These are phyloP conservation scores for Drosophila bifasciata DNA, from an alignment of 1,140 invertebrate species.

Conservation along the genomic window DNA sequence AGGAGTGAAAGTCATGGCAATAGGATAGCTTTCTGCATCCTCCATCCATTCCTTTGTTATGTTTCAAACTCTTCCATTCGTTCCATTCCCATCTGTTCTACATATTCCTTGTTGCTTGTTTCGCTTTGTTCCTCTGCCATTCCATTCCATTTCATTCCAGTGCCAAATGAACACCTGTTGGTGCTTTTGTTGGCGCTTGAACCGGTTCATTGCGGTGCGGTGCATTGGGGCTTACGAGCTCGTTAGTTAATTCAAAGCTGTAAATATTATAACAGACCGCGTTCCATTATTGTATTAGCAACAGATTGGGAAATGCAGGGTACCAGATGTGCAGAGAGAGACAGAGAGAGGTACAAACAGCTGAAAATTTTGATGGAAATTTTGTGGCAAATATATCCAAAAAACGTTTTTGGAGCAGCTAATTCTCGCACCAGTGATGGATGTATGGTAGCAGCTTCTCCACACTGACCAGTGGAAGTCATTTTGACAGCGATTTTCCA, in stretches of 20 bases:
- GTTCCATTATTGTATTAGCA: slow-evolving; percentile 79
- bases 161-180: slow-evolving; percentile 60
- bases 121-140: too few species aligned
- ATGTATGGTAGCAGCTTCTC: too few species aligned
- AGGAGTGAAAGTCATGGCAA: slow-evolving; percentile 45
- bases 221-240: slow-evolving; percentile 32
- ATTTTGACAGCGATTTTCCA: slow-evolving; percentile 14
- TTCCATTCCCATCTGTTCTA: slow-evolving; percentile 39
- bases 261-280: slow-evolving; percentile 78
- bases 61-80: slow-evolving; percentile 45
- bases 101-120: slow-evolving; percentile 14
- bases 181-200: slow-evolving; percentile 36
- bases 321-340: background rate
- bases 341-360: background rate
- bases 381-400: background rate
- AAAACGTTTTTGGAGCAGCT: too few species aligned
- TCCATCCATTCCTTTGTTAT: slow-evolving; percentile 2
- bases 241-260: slow-evolving; percentile 81
- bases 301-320: slow-evolving; percentile 10
- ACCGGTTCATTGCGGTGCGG: slow-evolving; percentile 48
- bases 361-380: slow-evolving; percentile 11
- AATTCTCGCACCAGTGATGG: background rate
- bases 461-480: slow-evolving; percentile 5
- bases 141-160: too few species aligned
- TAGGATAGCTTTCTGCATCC: slow-evolving; percentile 15